Evolutionary conservation across 2,797 vertebrate species (phyloP).

Genomic region (Eospalax fontanierii): DNA sequence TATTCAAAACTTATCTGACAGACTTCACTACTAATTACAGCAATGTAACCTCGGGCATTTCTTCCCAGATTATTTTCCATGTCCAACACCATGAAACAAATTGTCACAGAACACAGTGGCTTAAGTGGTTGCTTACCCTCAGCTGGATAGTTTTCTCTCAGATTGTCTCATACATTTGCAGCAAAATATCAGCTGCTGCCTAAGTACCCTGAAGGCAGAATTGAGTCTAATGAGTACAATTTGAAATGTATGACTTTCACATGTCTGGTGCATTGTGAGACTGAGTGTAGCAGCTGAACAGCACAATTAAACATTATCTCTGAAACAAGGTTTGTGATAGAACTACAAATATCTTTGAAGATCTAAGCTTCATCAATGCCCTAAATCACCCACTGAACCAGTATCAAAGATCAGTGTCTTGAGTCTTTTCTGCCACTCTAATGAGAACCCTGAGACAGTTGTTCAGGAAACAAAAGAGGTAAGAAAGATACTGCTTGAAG

Average conservation of each 20-base stretch:
- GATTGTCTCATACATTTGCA: neutral
- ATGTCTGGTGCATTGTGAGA: no score
- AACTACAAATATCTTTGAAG: no score
- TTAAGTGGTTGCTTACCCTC: neutral
- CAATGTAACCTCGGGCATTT: neutral
- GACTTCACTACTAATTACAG: conserved; percentile 26
- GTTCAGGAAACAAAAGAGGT: no score
- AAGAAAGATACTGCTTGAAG: no score
- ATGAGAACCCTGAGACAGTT: no score
- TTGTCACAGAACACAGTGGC: neutral
- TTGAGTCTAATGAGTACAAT: neutral
- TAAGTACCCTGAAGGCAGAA: neutral
- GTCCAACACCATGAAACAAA: neutral
- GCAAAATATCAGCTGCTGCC: neutral
- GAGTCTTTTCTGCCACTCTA: no score
- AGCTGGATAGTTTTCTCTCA: neutral
- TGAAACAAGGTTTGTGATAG: no score
- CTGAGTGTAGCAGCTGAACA: neutral
- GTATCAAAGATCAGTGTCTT: no score
- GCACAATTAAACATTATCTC: neutral
- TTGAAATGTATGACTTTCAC: neutral
- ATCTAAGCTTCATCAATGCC: no score
- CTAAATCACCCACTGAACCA: no score
- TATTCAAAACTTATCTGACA: neutral
- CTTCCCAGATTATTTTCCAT: neutral